Evolutionary conservation across 2,888 invertebrate genomes (phyloP).

Genomic region (Drosophila prostipennis): DNA sequence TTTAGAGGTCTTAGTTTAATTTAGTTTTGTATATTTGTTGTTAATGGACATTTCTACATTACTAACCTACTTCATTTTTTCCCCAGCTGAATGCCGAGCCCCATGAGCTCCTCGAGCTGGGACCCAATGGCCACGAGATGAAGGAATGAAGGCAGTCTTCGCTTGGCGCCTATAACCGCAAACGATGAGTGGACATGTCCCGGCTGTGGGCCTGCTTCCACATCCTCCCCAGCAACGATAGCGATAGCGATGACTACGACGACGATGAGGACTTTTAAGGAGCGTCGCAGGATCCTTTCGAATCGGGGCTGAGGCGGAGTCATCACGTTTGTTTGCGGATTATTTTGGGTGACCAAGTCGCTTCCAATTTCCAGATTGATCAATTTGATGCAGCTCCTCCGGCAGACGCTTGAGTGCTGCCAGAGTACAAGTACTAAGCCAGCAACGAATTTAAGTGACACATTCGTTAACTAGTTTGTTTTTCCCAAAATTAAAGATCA

Average conservation of each 20-base stretch:
- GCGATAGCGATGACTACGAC: conserved; percentile 52
- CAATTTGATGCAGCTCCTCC: conserved; percentile 45
- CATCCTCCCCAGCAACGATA: conserved; percentile 54
- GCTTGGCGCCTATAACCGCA: conserved; percentile 76
- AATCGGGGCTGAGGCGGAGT: conserved; percentile 24
- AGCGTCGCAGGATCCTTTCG: conserved; percentile 33
- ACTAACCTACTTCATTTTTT: neutral
- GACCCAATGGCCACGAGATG: conserved; percentile 83
- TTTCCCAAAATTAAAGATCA: conserved; percentile 27
- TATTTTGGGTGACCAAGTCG: conserved; percentile 66
- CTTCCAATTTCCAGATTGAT: conserved; percentile 46
- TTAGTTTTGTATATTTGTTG: neutral
- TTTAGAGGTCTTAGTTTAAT: neutral
- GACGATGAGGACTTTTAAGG: conserved; percentile 46
- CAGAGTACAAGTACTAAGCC: conserved; percentile 50
- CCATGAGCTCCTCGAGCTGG: conserved; percentile 88
- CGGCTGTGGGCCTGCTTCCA: conserved; percentile 55
- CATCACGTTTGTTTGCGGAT: conserved; percentile 62
- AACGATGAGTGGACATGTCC: conserved; percentile 71
- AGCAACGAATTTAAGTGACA: conserved; percentile 63
- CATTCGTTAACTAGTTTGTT: conserved; percentile 41
- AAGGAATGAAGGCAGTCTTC: conserved; percentile 83
- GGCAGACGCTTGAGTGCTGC: conserved; percentile 44
- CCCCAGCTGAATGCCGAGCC: conserved; percentile 85
- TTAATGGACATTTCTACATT: too few relatives aligned